Evolutionary conservation across 2,113 vertebrate species (phyloP).

Genomic region (Myotis davidii): DNA sequence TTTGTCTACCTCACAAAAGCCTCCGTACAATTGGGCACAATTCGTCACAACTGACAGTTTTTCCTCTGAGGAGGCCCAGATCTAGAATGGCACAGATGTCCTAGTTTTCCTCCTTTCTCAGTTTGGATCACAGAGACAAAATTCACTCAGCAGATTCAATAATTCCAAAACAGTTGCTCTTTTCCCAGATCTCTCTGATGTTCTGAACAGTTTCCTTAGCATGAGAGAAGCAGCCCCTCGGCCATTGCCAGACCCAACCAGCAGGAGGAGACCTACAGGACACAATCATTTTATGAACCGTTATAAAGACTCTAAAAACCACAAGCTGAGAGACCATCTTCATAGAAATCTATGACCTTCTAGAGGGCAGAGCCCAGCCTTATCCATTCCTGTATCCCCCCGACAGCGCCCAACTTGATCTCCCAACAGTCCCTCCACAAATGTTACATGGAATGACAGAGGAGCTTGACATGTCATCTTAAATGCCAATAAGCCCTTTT

Average conservation of each 20-base stretch:
- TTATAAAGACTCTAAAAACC: neutral
- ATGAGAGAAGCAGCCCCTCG: neutral
- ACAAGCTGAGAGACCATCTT: neutral
- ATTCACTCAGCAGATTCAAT: neutral
- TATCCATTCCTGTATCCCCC: too few relatives aligned
- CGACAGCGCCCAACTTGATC: neutral
- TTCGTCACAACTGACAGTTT: slow-evolving; percentile 66
- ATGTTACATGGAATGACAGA: neutral
- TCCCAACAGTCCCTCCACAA: neutral
- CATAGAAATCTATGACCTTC: neutral
- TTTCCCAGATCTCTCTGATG: too few relatives aligned
- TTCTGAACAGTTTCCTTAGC: neutral
- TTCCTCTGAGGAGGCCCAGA: slow-evolving; percentile 28
- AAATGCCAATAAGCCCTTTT: neutral
- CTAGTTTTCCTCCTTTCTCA: slow-evolving; percentile 7
- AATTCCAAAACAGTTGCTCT: neutral
- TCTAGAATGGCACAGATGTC: slow-evolving; percentile 33
- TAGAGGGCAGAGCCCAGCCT: neutral
- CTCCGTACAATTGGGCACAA: neutral
- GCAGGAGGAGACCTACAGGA: neutral
- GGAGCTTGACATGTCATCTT: neutral
- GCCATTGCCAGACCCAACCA: neutral
- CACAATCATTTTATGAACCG: neutral
- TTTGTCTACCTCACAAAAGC: slow-evolving; percentile 72
- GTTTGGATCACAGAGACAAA: neutral